Evolutionary conservation across 1,140 invertebrate genomes (phyloP), one percentile per base, ranked within the genome.

Genomic region (Drosophila subobscura): DNA sequence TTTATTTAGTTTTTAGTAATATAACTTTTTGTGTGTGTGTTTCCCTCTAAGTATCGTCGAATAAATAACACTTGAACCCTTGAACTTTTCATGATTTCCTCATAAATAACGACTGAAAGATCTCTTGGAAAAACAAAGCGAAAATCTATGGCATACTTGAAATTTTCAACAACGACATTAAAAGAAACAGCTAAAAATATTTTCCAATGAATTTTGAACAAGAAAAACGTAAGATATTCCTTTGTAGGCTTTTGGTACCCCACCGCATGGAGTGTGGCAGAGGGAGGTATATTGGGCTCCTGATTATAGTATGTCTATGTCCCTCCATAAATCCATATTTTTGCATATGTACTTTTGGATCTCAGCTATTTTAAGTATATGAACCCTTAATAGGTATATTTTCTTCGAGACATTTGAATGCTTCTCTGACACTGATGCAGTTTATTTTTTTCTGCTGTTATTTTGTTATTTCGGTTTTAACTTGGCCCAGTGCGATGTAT

Each of bases 361-460:
- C 25, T 27, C 5, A 27, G 1, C 6, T 5, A 27, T 27, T 27
- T 27, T 6, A 27, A 27, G 5, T 1, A 6, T 27, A 1, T 27
- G 3, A 16, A 20, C 22, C 8, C 29, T 20, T 47, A 47, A 46
- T 40, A 42, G 33, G 52, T 67, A 68, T 45, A 2, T 8, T 3
- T 4, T 4, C 5, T 16, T 68, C 63, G 63, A 55, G 16, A 5
- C 25, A 6, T 16, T 50, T 64, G 2, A 25, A 47, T 47, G 25
- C 6, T 40, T 65, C 68, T 54, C 46, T 56, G 68, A 73, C 46
- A 33, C 49, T 71, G 73, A 55, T 85, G 81, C 81, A 85, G 64
- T 85, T 85, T 12, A 4, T 70, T 77, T 75, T 46, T 55, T 57
- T 33, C 50, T 61, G 44, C 58, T 45, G 56, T 37, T 54, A 59